Conservation (phyloP, 2,888 invertebrate genomes). For the Plemyria rubiginata region DNA sequence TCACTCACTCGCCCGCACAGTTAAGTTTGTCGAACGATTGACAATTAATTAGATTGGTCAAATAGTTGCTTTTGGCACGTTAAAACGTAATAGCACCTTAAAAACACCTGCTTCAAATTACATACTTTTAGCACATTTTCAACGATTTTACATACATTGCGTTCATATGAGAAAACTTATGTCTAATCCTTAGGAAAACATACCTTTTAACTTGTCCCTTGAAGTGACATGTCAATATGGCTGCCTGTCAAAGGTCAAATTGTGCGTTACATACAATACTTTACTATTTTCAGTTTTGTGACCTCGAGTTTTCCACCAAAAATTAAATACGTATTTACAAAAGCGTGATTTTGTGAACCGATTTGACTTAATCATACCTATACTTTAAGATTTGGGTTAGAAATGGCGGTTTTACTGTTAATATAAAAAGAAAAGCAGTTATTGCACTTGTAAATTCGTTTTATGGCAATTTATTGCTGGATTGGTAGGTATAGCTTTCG, state of each 20-base stretch:
- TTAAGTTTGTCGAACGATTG: conserved; percentile 18
- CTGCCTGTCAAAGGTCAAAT: conserved; percentile 28
- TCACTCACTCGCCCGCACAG: conserved; percentile 2
- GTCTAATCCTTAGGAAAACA: background rate
- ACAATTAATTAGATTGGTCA: conserved; percentile 11
- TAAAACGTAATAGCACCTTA: conserved; percentile 18
- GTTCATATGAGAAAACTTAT: conserved; percentile 4
- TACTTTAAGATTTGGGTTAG: background rate
- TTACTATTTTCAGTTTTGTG: conserved; percentile 71
- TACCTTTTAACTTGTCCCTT: conserved; percentile 5
- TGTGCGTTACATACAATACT: conserved; percentile 60
- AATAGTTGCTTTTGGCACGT: conserved; percentile 21
- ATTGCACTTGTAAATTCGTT: background rate
- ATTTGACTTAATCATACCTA: conserved; percentile 11
- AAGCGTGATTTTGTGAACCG: conserved; percentile 33
- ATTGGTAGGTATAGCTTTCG: background rate
- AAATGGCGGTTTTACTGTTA: conserved; percentile 10
- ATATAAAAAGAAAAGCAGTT: background rate
- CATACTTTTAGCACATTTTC: conserved; percentile 16
- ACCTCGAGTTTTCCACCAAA: conserved; percentile 47
- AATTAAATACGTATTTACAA: conserved; percentile 51
- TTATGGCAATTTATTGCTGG: conserved; percentile 1
- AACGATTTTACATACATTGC: conserved; percentile 10
- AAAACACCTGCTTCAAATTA: conserved; percentile 7
- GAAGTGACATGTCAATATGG: conserved; percentile 2